Conservation (phyloP, 2,797 vertebrate genomes). For the Pempheris klunzingeri region DNA sequence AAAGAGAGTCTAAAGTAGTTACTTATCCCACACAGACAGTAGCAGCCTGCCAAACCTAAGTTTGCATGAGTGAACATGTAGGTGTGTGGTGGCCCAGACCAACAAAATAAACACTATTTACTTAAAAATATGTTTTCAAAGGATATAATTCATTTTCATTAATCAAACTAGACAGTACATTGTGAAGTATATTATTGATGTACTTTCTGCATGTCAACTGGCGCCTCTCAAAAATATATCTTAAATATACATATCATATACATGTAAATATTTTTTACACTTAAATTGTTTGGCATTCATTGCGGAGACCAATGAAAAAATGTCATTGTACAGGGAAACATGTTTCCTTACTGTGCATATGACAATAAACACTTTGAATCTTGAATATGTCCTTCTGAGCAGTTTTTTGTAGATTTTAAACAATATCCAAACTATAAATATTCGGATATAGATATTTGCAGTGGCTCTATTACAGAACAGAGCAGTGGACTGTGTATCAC, state of each 20-base stretch:
- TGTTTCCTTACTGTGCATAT: no score
- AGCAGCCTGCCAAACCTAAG: conserved; percentile 43
- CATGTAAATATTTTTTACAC: no score
- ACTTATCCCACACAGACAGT: conserved; percentile 40
- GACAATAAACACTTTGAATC: no score
- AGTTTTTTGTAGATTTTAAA: conserved; percentile 3
- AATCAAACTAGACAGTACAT: background rate
- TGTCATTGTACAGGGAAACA: no score
- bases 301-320: no score
- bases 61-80: conserved; percentile 45
- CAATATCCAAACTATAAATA: background rate
- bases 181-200: background rate
- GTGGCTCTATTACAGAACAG: background rate
- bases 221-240: background rate
- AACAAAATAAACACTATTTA: conserved; percentile 39
- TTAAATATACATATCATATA: background rate
- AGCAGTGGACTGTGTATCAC: background rate
- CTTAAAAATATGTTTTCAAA: conserved; percentile 42
- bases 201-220: background rate
- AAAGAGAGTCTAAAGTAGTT: conserved; percentile 26
- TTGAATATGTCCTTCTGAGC: no score
- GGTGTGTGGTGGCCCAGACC: conserved; percentile 35
- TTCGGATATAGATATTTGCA: background rate
- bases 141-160: background rate
- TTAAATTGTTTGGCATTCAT: no score